A percentile compares a stretch with the other conserved stretches of the same genome.
Evolutionary conservation across 1,140 invertebrate genomes (phyloP).

Genomic region (Drosophila ogumai): DNA sequence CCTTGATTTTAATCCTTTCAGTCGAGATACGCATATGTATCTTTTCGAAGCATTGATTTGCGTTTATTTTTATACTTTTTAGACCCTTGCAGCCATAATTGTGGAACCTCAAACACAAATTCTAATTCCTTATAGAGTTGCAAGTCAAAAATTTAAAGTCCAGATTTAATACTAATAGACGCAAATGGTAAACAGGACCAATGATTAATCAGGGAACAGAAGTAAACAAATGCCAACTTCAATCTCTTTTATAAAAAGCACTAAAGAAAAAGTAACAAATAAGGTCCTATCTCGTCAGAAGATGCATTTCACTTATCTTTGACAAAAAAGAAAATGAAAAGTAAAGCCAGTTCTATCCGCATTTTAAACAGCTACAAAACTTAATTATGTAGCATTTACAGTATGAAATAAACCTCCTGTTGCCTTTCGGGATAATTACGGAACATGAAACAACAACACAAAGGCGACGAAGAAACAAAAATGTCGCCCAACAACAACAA

Average conservation of each 20-base stretch:
- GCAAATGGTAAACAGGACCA: not conserved
- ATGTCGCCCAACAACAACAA: slow-evolving; percentile 48
- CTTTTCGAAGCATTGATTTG: not conserved
- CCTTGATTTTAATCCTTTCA: not conserved
- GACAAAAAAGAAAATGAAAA: slow-evolving; percentile 10
- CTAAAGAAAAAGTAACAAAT: not conserved
- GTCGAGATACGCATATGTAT: not conserved
- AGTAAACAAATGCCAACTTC: not conserved
- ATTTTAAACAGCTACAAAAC: slow-evolving; percentile 59
- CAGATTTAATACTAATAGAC: not conserved
- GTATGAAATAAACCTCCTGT: slow-evolving; percentile 80
- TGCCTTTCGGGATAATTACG: slow-evolving; percentile 78
- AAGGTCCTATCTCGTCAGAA: not conserved
- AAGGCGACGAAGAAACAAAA: slow-evolving; percentile 28
- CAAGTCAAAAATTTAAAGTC: not conserved
- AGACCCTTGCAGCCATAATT: not conserved
- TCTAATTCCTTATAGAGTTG: not conserved
- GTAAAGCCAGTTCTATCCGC: slow-evolving; percentile 19
- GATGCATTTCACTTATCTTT: slow-evolving; percentile 5
- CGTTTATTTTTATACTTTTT: not conserved
- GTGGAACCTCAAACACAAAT: not conserved
- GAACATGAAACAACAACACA: slow-evolving; percentile 50
- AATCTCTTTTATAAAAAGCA: not conserved
- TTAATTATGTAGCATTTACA: slow-evolving; percentile 75
- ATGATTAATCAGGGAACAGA: not conserved